Evolutionary conservation across 2,888 invertebrate genomes (phyloP).

Genomic region (Cantharis rufa): DNA sequence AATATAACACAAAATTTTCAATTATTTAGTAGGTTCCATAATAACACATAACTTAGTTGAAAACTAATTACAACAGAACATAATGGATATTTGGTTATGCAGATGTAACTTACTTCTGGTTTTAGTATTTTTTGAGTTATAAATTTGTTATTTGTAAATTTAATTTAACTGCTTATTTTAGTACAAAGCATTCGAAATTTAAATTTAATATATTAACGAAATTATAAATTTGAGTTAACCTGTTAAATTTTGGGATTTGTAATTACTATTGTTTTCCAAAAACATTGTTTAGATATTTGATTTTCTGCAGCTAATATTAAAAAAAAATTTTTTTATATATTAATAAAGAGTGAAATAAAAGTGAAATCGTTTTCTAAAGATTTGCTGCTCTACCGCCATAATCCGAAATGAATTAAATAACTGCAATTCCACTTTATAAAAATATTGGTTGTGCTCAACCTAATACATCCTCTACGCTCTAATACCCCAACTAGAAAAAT

Average conservation of each 20-base stretch:
- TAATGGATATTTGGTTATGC: slow-evolving; percentile 1
- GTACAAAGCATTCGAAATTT: background rate
- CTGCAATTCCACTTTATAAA: background rate
- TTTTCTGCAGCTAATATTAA: too few species aligned
- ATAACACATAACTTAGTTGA: background rate
- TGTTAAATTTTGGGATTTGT: too few species aligned
- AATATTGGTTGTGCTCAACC: background rate
- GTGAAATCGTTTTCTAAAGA: too few species aligned
- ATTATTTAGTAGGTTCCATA: background rate
- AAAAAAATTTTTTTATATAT: too few species aligned
- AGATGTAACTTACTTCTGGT: background rate
- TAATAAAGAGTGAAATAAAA: too few species aligned
- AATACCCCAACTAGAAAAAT: too few species aligned
- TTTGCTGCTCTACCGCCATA: background rate
- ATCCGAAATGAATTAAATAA: background rate
- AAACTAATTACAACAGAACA: slow-evolving; percentile 2
- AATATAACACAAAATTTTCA: background rate
- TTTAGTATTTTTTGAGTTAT: background rate
- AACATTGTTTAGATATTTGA: too few species aligned
- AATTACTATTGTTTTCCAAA: too few species aligned
- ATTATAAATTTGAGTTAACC: background rate
- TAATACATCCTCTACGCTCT: too few species aligned
- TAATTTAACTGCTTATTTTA: background rate
- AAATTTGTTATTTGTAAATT: background rate
- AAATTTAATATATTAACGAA: background rate